Percentiles rank a stretch among this genome's conserved stretches.
phyloP scores from a whole-genome alignment of 2,797 vertebrate species.

The Stomatorhinus walkeri region DNA sequence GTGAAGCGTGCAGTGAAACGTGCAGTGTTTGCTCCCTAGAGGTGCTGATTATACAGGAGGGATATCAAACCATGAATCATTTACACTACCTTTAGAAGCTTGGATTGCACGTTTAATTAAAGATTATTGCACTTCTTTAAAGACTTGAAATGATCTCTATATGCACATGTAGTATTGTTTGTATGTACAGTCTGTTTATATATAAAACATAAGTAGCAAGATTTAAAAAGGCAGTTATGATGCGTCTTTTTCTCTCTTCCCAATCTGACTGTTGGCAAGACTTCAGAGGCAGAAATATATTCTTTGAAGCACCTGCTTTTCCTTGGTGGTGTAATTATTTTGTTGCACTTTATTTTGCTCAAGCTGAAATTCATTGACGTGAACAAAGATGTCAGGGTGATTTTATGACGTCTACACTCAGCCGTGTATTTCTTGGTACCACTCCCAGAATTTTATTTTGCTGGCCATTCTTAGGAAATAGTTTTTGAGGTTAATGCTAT shows the following conservation, averaged over 20 bases:
- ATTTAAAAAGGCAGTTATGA: background rate
- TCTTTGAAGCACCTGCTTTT: constrained; percentile 5
- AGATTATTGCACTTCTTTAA: constrained; percentile 82
- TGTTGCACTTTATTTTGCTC: background rate
- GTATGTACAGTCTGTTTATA: background rate
- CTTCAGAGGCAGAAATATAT: background rate
- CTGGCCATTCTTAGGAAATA: background rate
- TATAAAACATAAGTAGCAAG: background rate
- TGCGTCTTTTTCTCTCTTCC: background rate
- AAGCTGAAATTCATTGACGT: background rate
- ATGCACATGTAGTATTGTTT: background rate
- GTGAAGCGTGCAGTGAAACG: constrained; percentile 41
- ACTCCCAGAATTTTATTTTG: constrained; percentile 10
- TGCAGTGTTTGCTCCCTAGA: constrained; percentile 59
- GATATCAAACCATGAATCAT: constrained; percentile 86
- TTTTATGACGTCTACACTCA: background rate
- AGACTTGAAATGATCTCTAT: constrained; percentile 77
- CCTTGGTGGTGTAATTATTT: constrained; percentile 3
- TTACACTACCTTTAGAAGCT: constrained; percentile 64
- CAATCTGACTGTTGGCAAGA: constrained; percentile 4
- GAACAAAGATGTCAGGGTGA: background rate
- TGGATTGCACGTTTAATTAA: constrained; percentile 89
- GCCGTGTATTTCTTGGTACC: background rate
- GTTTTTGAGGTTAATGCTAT: constrained; percentile 33
- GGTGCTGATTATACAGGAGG: constrained; percentile 73